These are phyloP conservation scores for Hippocampus mohnikei DNA, from an alignment of 2,113 vertebrate species.

Conservation along the genomic window DNA sequence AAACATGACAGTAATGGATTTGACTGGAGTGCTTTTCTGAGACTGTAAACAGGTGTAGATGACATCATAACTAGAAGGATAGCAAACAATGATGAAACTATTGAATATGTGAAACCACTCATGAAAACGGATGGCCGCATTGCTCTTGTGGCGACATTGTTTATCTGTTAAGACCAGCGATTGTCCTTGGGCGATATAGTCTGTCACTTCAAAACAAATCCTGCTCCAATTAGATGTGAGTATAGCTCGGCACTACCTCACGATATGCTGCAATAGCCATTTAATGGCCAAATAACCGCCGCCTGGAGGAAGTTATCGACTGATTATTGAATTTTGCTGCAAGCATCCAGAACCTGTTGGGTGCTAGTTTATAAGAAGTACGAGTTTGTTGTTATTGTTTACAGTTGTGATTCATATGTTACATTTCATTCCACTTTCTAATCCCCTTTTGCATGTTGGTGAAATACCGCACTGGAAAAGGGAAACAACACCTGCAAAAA, in stretches of 20 bases:
- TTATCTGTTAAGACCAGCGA: not conserved
- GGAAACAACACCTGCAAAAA: not conserved
- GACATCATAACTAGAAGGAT: not conserved
- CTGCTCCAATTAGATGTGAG: not conserved
- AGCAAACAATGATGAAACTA: not conserved
- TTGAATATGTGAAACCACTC: not conserved
- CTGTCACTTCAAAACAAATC: not conserved
- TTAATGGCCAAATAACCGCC: not conserved
- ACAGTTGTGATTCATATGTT: not conserved
- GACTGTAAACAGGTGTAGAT: not conserved
- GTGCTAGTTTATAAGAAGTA: not conserved
- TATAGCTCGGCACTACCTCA: not conserved
- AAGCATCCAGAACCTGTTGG: not conserved
- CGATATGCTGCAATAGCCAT: not conserved
- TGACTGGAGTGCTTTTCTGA: no score
- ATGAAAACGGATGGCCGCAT: not conserved
- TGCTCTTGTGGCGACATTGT: not conserved
- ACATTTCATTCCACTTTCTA: not conserved
- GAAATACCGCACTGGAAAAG: not conserved
- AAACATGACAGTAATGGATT: no score
- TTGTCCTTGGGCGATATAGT: not conserved
- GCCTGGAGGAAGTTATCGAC: not conserved
- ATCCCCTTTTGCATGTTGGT: not conserved
- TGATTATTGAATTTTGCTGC: not conserved
- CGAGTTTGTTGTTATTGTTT: not conserved